These are phyloP conservation scores for Aphodius sticticus DNA, from an alignment of 2,888 invertebrate species.

Conservation along the genomic window DNA sequence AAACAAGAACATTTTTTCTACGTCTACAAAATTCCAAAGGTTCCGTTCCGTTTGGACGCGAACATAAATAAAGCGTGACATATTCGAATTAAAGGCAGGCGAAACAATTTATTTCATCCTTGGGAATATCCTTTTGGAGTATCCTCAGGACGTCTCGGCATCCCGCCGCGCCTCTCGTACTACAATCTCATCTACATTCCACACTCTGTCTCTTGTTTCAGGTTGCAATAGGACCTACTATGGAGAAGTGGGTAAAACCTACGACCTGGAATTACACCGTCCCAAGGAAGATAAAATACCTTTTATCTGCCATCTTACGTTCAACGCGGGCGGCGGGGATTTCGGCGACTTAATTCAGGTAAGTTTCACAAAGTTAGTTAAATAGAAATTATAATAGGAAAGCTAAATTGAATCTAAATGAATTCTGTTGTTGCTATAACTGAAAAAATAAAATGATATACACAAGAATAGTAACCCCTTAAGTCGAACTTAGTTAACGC, in stretches of 20 bases:
- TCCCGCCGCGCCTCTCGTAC: background rate
- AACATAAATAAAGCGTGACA: background rate
- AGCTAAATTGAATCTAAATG: too few relatives aligned
- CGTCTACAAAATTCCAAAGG: background rate
- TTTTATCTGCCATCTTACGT: conserved; percentile 86
- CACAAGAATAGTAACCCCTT: too few relatives aligned
- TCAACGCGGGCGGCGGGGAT: conserved; percentile 82
- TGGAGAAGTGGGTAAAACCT: conserved; percentile 87
- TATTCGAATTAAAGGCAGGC: background rate
- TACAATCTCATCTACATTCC: background rate
- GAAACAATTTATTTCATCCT: background rate
- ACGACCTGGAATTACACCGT: conserved; percentile 84
- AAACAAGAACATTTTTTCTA: background rate
- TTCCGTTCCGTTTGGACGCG: background rate
- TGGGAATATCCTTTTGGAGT: background rate
- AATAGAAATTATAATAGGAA: background rate
- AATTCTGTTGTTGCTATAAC: too few relatives aligned
- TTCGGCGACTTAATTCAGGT: conserved; percentile 91
- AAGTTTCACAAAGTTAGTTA: conserved; percentile 23
- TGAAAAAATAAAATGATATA: too few relatives aligned
- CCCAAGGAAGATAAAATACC: conserved; percentile 88
- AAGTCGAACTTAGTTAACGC: too few relatives aligned
- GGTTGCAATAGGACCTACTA: conserved; percentile 92
- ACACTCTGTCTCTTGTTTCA: conserved; percentile 59
- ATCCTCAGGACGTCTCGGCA: background rate